Conservation (phyloP, 1,140 invertebrate genomes). For the Leptinotarsa defecta region DNA sequence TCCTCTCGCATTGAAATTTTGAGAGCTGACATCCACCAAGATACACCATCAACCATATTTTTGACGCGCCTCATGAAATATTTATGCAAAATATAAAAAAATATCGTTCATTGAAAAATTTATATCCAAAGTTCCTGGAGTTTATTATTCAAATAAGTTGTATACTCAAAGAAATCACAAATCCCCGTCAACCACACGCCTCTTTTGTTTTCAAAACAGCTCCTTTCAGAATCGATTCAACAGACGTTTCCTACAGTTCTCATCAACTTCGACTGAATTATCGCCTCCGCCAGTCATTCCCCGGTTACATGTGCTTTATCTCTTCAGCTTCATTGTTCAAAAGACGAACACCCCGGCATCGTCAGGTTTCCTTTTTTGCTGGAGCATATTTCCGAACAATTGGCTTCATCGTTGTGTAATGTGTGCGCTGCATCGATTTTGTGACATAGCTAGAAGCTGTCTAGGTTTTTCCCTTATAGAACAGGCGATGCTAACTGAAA, state of each 20-base stretch:
- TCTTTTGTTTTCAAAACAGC: not conserved
- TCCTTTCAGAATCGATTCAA: not conserved
- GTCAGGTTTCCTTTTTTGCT: not conserved
- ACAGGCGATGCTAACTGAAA: too few relatives aligned
- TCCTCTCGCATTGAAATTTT: too few relatives aligned
- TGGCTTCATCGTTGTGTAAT: slow-evolving; percentile 10
- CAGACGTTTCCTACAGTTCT: not conserved
- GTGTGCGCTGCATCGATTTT: slow-evolving; percentile 5
- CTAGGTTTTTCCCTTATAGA: not conserved
- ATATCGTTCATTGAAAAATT: not conserved
- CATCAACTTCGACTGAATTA: not conserved
- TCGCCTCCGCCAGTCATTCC: not conserved
- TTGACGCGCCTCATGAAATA: too few relatives aligned
- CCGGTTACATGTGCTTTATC: slow-evolving; percentile 16
- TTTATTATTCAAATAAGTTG: too few relatives aligned
- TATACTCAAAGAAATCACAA: too few relatives aligned
- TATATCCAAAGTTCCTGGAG: too few relatives aligned
- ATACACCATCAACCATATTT: too few relatives aligned
- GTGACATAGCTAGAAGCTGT: slow-evolving; percentile 3
- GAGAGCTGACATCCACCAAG: too few relatives aligned
- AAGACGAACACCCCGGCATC: not conserved
- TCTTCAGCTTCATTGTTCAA: slow-evolving; percentile 20
- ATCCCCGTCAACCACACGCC: not conserved
- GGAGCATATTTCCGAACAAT: slow-evolving; percentile 23
- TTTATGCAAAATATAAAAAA: not conserved